These are phyloP conservation scores for Pteropus rufus DNA, from an alignment of 2,797 vertebrate species.

Conservation along the genomic window DNA sequence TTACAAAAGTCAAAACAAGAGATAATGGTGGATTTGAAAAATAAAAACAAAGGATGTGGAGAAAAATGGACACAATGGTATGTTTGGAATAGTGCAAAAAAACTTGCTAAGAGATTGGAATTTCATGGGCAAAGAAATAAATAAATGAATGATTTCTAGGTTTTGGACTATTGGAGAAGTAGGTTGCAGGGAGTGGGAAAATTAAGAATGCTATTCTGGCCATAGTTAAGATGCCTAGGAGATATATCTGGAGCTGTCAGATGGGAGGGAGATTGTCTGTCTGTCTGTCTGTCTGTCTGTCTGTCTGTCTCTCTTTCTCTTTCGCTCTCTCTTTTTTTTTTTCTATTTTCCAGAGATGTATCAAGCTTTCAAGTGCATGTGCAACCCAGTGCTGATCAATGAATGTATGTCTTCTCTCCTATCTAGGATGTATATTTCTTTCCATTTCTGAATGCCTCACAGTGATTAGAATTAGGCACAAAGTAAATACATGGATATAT, in stretches of 20 bases:
- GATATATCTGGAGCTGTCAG: neutral
- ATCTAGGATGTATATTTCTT: neutral
- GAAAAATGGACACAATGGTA: neutral
- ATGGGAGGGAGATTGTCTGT: too few species aligned
- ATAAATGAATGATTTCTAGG: neutral
- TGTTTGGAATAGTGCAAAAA: neutral
- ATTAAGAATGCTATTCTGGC: neutral
- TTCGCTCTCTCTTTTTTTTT: neutral
- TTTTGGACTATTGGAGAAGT: neutral
- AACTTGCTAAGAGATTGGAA: neutral
- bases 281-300: too few species aligned
- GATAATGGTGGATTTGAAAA: neutral
- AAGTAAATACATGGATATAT: neutral
- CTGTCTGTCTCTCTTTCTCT: neutral
- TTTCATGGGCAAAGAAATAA: neutral
- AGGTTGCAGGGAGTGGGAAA: neutral
- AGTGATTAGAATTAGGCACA: neutral
- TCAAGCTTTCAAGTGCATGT: neutral
- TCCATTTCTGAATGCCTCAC: neutral
- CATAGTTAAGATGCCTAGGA: neutral
- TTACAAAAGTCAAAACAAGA: neutral
- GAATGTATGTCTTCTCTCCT: neutral
- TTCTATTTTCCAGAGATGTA: neutral
- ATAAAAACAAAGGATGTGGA: neutral
- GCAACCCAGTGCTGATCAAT: neutral